Evolutionary conservation across 2,113 vertebrate species (phyloP).

Genomic region (Emydura subglobosa): DNA sequence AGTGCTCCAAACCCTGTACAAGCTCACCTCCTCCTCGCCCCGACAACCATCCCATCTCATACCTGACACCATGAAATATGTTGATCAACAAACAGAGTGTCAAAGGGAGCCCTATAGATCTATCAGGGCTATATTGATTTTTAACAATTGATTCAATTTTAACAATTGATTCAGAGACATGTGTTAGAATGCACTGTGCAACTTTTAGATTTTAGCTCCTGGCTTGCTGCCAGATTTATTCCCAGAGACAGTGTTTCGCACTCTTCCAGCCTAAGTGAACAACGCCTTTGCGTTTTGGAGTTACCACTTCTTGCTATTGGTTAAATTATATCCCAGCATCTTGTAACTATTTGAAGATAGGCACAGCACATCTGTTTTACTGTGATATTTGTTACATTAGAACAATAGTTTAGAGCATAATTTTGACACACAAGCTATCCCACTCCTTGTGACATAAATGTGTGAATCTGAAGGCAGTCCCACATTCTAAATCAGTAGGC

Average conservation of each 20-base stretch:
- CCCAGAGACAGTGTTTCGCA: not conserved
- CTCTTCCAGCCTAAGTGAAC: not conserved
- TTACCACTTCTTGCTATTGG: not conserved
- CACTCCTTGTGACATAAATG: not conserved
- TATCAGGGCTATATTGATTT: not conserved
- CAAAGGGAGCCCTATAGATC: not conserved
- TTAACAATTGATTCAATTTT: not conserved
- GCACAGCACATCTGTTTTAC: not conserved
- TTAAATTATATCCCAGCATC: not conserved
- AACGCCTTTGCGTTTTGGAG: not conserved
- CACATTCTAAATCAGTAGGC: not conserved
- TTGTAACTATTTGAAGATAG: not conserved
- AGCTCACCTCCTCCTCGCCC: not conserved
- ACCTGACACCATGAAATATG: not conserved
- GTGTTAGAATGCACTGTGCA: not conserved
- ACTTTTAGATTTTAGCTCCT: conserved; percentile 12
- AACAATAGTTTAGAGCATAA: not conserved
- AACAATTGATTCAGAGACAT: not conserved
- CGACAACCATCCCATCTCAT: not conserved
- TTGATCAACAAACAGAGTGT: conserved; percentile 7
- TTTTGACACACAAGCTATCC: not conserved
- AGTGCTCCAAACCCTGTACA: not conserved
- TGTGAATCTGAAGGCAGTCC: not conserved
- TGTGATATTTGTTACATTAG: not conserved
- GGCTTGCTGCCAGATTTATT: conserved; percentile 32